Evolutionary conservation across 2,797 vertebrate species (phyloP).

Genomic region (Sylvia borin): DNA sequence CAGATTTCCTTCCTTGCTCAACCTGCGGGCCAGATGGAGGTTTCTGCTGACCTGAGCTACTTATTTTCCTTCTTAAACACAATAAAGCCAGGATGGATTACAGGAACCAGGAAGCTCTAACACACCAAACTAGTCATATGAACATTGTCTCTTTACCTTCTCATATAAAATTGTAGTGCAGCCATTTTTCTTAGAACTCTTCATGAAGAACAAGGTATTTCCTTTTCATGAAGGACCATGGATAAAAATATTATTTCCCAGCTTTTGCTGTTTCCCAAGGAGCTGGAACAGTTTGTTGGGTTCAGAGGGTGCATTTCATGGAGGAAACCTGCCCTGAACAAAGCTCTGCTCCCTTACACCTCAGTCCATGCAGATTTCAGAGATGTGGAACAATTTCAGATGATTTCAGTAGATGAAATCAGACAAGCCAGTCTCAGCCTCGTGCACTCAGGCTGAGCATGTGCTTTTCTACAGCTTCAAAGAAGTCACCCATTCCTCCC

Average conservation of each 20-base stretch:
- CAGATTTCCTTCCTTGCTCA: background rate
- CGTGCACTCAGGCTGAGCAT: background rate
- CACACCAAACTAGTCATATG: accelerated
- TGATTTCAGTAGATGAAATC: background rate
- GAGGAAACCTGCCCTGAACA: background rate
- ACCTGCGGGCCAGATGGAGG: background rate
- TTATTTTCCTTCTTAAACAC: background rate
- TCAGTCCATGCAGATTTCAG: background rate
- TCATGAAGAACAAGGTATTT: background rate
- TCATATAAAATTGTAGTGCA: background rate
- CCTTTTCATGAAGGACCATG: background rate
- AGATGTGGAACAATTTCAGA: background rate
- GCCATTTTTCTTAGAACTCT: background rate
- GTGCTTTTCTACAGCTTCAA: background rate
- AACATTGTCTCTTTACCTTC: background rate
- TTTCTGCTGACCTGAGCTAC: background rate
- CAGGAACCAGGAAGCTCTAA: background rate
- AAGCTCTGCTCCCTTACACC: background rate
- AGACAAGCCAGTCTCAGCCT: background rate
- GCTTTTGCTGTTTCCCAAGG: background rate
- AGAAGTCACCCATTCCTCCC: background rate
- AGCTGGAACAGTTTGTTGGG: background rate
- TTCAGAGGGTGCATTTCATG: background rate
- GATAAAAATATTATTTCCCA: background rate
- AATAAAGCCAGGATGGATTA: background rate